Percentiles rank a stretch among this genome's conserved stretches.
These are phyloP conservation scores for Oophaga pumilio DNA, from an alignment of 2,113 vertebrate species.

Conservation along the genomic window DNA sequence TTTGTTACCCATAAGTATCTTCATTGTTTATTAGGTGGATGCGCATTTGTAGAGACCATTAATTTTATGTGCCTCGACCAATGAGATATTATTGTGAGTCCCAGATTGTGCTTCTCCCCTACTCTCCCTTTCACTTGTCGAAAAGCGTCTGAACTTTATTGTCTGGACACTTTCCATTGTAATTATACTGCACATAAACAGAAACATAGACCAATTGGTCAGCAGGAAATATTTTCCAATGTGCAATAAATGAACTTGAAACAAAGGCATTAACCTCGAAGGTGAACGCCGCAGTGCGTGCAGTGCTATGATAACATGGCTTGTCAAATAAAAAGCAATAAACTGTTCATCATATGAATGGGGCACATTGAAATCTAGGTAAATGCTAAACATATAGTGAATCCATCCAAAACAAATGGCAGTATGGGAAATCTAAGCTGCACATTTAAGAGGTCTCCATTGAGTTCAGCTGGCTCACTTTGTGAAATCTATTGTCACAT, in stretches of 20 bases:
- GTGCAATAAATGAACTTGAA: constrained; percentile 58
- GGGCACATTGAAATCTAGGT: constrained; percentile 35
- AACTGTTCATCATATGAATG: constrained; percentile 57
- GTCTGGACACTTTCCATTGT: constrained; percentile 60
- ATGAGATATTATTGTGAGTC: constrained; percentile 3
- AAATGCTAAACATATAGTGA: constrained; percentile 49
- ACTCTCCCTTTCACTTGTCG: not conserved
- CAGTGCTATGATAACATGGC: constrained; percentile 55
- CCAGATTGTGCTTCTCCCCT: not conserved
- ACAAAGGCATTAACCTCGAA: constrained; percentile 54
- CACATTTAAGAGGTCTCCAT: constrained; percentile 57
- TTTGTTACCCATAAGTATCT: not conserved
- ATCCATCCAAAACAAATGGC: constrained; percentile 50
- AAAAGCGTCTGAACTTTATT: constrained; percentile 3
- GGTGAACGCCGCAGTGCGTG: constrained; percentile 38
- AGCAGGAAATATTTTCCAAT: constrained; percentile 52
- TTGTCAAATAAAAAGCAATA: constrained; percentile 55
- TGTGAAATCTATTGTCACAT: constrained; percentile 65
- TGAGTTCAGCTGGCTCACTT: constrained; percentile 63
- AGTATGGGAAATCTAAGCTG: constrained; percentile 53
- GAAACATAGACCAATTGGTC: constrained; percentile 44
- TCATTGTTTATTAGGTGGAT: constrained; percentile 17
- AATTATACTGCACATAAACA: constrained; percentile 63
- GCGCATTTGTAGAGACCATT: constrained; percentile 2
- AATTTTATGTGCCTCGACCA: not conserved